phyloP scores from a whole-genome alignment of 2,888 invertebrate genomes.

The Cephonodes hylas region DNA sequence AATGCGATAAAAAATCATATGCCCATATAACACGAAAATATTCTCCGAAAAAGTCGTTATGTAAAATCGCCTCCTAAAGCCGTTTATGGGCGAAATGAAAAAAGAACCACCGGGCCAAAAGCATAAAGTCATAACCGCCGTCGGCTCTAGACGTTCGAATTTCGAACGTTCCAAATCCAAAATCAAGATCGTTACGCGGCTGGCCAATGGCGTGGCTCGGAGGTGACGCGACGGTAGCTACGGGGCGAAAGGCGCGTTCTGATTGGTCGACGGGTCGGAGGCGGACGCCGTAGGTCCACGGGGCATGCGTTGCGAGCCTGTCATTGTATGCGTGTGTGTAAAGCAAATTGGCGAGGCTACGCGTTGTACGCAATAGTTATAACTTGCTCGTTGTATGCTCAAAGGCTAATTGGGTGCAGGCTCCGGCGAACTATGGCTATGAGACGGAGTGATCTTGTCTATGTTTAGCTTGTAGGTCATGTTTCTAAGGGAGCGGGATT shows the following conservation, averaged over 20 bases:
- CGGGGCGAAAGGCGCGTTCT: slow-evolving; percentile 44
- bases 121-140: neutral
- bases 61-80: neutral
- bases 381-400: neutral
- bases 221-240: slow-evolving; percentile 52
- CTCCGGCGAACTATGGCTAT: neutral
- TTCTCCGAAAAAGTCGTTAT: neutral
- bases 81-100: neutral
- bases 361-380: neutral
- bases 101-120: slow-evolving; percentile 29
- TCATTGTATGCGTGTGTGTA: slow-evolving; percentile 25
- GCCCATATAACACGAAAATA: slow-evolving; percentile 4
- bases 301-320: slow-evolving; percentile 11
- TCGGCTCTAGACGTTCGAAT: slow-evolving; percentile 60
- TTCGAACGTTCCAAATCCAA: slow-evolving; percentile 63
- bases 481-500: too few relatives aligned
- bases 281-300: slow-evolving; percentile 9
- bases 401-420: neutral
- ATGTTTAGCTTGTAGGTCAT: too few relatives aligned
- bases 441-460: neutral
- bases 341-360: neutral
- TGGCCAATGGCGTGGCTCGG: slow-evolving; percentile 60
- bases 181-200: slow-evolving; percentile 65
- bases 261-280: slow-evolving; percentile 52
- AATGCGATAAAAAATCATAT: slow-evolving; percentile 6